Percentiles rank a stretch among this genome's conserved stretches.
These are phyloP conservation scores for Myrmecobius fasciatus DNA, from an alignment of 2,113 vertebrate genomes.

Conservation along the genomic window DNA sequence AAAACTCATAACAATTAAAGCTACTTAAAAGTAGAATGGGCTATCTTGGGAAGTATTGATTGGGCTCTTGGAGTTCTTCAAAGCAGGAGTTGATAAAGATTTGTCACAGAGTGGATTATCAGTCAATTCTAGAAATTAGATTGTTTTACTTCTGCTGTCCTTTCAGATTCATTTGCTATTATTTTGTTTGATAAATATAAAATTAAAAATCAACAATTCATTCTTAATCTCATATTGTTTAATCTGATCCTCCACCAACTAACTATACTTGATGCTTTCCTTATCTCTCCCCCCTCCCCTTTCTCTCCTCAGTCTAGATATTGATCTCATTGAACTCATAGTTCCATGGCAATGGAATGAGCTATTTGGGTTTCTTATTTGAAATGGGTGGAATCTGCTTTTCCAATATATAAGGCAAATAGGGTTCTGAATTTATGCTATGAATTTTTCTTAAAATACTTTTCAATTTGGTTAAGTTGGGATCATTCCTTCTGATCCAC, in stretches of 20 bases:
- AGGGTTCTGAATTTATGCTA: not conserved
- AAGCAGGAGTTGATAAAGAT: not conserved
- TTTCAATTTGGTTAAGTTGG: too few species aligned
- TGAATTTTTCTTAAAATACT: not conserved
- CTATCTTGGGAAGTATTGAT: not conserved
- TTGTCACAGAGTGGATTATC: not conserved
- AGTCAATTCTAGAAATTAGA: not conserved
- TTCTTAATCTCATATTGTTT: not conserved
- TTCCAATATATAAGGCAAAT: not conserved
- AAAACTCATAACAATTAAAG: not conserved
- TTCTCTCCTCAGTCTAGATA: not conserved
- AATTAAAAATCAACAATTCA: not conserved
- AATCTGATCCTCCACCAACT: not conserved
- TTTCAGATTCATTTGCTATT: not conserved
- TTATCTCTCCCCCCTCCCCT: not conserved
- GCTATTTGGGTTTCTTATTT: not conserved
- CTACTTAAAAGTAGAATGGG: not conserved
- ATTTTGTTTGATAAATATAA: not conserved
- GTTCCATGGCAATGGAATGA: not conserved
- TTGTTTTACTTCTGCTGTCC: not conserved
- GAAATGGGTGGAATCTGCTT: not conserved
- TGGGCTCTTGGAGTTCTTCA: not conserved
- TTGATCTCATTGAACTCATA: not conserved
- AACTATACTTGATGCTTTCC: not conserved
- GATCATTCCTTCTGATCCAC: too few species aligned